Conservation (phyloP, 64 coral and sea anemone genomes). For the Cladopsammia gracilis region DNA sequence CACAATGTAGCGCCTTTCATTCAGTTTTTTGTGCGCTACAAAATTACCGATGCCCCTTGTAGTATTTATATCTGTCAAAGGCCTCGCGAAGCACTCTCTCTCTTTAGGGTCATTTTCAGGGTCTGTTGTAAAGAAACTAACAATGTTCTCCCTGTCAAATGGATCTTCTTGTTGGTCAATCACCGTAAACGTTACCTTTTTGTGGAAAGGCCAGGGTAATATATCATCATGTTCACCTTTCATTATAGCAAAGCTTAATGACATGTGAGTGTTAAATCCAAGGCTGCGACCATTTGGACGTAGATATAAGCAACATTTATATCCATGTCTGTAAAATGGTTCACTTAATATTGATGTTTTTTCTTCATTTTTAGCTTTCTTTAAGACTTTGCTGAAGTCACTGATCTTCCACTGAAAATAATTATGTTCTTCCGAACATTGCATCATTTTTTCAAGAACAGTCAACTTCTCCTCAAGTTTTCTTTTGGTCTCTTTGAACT, state of each 20-base stretch:
- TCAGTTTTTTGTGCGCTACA: background rate
- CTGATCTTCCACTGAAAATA: background rate
- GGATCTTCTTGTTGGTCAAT: background rate
- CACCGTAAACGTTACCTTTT: background rate
- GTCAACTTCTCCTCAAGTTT: background rate
- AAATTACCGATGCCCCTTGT: background rate
- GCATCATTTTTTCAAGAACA: no score
- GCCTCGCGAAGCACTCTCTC: background rate
- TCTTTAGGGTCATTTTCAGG: background rate
- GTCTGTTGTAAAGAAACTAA: no score
- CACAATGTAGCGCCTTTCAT: constrained; percentile 8
- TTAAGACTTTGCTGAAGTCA: background rate
- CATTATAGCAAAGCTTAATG: background rate
- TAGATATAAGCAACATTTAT: background rate
- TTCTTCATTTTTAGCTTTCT: background rate
- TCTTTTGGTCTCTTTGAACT: background rate
- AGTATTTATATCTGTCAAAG: background rate
- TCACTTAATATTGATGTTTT: background rate
- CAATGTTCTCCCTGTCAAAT: background rate
- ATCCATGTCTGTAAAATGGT: background rate
- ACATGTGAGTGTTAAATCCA: background rate
- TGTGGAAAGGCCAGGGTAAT: constrained; percentile 5
- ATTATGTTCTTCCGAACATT: background rate
- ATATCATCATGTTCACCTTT: constrained; percentile 13
- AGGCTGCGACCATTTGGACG: background rate